Evolutionary conservation across 2,888 invertebrate genomes (phyloP), one percentile per base, ranked within the genome.

Genomic region (Petrophora chlorosata): DNA sequence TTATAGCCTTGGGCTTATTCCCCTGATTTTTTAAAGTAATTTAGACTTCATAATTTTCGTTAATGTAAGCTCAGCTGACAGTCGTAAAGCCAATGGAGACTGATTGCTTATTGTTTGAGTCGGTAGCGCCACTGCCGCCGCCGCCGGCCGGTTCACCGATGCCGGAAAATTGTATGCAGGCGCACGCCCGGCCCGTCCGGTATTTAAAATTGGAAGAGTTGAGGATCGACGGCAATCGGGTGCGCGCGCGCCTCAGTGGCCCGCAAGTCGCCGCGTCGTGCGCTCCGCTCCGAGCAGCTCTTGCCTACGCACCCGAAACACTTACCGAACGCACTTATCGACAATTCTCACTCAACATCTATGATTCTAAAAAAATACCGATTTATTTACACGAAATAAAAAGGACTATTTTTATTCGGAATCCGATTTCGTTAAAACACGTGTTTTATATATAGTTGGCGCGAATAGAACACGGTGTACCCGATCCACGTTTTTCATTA

Each of bases 141-240:
- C 22, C 22, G 9, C 4, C 25, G 2, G 43, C 47, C 49, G 44
- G 41, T 51, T 48, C 49, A 46, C 44, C 48, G 67, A 61, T 67
- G 64, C 76, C 68, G 76, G 78, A 79, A 85, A 86, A 82, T 67
- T 73, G 69, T 68, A 33, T 74, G 70, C 66, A 73, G 66, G 72
- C 73, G 70, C 66, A 72, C 66, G 72, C 73, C 68, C 60, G n/a
- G n/a, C 55, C 62, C 62, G 67, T 75, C 71, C 73, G 67, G 79
- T 79, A 79, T 83, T 83, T 83, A 83, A 85, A 85, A 85, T 82
- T 82, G 84, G 76, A 82, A 76, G 80, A 78, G 79, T 77, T 63
- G 73, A 66, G 67, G 70, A 74, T 76, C 74, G 71, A 57, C 67
- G 61, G 65, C 70, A 67, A 72, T 59, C 68, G 67, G 61, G 57